A percentile compares a stretch with the other conserved stretches of the same genome.
phyloP scores from a whole-genome alignment of 1,140 invertebrate genomes.

The Maconellicoccus hirsutus region DNA sequence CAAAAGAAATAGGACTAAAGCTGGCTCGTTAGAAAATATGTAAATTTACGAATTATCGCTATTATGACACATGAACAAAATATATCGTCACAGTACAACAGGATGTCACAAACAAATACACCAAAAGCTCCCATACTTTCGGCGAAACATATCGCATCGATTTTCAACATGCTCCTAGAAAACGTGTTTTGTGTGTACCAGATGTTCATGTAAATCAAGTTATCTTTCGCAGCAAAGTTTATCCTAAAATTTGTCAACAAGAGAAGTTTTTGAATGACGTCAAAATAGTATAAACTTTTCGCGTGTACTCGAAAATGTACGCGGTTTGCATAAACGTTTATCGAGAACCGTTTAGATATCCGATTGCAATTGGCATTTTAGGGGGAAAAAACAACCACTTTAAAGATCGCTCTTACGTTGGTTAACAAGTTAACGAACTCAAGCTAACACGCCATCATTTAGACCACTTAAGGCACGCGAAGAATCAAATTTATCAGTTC shows the following conservation, averaged over 20 bases:
- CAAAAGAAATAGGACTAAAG: no score
- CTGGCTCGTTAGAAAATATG: neutral
- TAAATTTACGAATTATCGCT: neutral
- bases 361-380: neutral
- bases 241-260: slow-evolving; percentile 9
- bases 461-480: neutral
- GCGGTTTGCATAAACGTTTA: neutral
- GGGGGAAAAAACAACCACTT: neutral
- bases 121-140: neutral
- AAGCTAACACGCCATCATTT: no score
- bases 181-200: neutral
- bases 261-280: slow-evolving; percentile 8
- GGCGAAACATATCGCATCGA: slow-evolving; percentile 2
- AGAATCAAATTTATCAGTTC: neutral
- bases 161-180: neutral
- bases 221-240: neutral
- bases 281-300: neutral
- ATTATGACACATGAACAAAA: neutral
- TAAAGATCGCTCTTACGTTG: neutral
- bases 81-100: neutral
- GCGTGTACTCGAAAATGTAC: neutral
- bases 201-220: slow-evolving; percentile 9
- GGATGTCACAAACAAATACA: slow-evolving; percentile 4
- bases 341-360: neutral
- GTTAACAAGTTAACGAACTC: no score